Percentiles rank a stretch among this genome's conserved stretches.
phyloP scores from a whole-genome alignment of 2,797 vertebrate species.

The Mormyrus hasselquistii region DNA sequence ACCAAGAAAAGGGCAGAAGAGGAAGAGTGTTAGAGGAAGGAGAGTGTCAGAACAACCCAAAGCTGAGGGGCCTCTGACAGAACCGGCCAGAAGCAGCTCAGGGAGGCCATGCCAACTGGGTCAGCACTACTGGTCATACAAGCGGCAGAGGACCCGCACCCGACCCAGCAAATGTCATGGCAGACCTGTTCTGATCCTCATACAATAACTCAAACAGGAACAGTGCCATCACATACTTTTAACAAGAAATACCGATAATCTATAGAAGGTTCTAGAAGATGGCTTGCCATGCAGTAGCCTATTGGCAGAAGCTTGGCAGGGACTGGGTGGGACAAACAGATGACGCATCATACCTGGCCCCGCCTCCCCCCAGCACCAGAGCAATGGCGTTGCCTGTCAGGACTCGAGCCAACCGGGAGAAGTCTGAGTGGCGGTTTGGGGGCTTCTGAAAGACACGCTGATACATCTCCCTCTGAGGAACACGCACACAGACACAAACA shows the following conservation, averaged over 20 bases:
- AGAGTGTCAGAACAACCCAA: not conserved
- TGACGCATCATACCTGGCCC: slow-evolving; percentile 71
- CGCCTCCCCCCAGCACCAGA: slow-evolving; percentile 85
- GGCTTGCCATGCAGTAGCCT: not conserved
- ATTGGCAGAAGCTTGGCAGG: not conserved
- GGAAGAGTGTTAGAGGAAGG: slow-evolving; percentile 1
- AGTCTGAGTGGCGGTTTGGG: slow-evolving; percentile 84
- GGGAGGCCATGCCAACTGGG: not conserved
- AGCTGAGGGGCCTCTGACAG: slow-evolving; percentile 7
- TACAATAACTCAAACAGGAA: not conserved
- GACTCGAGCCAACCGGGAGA: slow-evolving; percentile 84
- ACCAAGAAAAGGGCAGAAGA: slow-evolving; percentile 7
- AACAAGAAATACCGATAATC: not conserved
- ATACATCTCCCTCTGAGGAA: slow-evolving; percentile 79
- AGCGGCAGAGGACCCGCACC: not conserved
- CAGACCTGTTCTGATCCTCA: not conserved
- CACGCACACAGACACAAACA: slow-evolving; percentile 60
- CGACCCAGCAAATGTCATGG: not conserved
- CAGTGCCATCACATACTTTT: not conserved
- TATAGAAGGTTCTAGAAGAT: not conserved
- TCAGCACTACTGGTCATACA: not conserved
- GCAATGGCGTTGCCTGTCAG: slow-evolving; percentile 89
- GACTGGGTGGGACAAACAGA: not conserved
- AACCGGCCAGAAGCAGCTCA: slow-evolving; percentile 15
- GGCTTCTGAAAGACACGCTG: slow-evolving; percentile 78